Conservation (phyloP, 2,888 invertebrate genomes). For the Harpalus rubripes region DNA sequence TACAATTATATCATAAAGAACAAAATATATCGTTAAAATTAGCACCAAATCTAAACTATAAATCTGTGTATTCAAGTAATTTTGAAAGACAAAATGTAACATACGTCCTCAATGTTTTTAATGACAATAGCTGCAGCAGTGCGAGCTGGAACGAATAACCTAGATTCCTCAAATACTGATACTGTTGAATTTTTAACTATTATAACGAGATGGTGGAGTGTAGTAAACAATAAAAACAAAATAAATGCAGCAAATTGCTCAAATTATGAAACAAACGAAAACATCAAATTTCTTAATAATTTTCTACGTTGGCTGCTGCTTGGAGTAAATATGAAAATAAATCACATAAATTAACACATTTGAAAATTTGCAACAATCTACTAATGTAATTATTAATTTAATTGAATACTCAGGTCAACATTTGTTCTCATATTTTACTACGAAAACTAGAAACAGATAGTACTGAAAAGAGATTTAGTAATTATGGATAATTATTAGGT, state of each 20-base stretch:
- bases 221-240: slow-evolving; percentile 1
- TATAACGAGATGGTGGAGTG: too few relatives aligned
- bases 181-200: background rate
- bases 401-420: background rate
- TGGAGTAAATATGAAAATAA: slow-evolving; percentile 5
- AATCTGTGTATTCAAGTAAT: background rate
- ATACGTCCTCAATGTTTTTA: background rate
- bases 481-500: too few relatives aligned
- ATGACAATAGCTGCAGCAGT: background rate
- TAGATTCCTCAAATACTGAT: background rate
- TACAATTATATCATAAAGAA: background rate
- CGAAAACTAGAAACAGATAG: background rate
- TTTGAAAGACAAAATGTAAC: too few relatives aligned
- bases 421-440: slow-evolving; percentile 1
- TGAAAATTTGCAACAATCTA: background rate
- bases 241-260: background rate
- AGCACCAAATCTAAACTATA: background rate
- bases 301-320: background rate
- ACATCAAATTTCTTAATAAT: background rate
- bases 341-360: slow-evolving; percentile 3
- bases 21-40: background rate
- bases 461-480: too few relatives aligned
- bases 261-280: background rate
- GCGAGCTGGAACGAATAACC: background rate
- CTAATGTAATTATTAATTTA: slow-evolving; percentile 13